These are phyloP conservation scores for Leucoptera coffeella DNA, from an alignment of 2,888 invertebrate genomes.

Conservation along the genomic window DNA sequence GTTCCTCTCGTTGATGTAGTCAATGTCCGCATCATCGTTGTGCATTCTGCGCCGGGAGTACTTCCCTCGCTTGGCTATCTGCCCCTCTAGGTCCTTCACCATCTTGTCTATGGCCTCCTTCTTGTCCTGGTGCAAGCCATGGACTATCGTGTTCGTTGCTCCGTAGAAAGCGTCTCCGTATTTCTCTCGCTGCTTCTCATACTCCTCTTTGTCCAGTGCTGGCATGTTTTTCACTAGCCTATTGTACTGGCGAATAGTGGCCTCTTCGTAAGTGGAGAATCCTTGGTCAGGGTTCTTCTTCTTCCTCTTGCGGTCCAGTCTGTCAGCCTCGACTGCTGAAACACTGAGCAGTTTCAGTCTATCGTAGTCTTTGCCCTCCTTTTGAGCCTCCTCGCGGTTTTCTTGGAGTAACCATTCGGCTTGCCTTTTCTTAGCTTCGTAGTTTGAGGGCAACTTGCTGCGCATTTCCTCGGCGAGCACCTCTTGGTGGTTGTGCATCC, in stretches of 20 bases:
- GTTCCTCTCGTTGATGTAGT: conserved; percentile 98
- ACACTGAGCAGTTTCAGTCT: conserved; percentile 80
- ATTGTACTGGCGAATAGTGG: conserved; percentile 85
- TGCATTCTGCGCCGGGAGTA: conserved; percentile 92
- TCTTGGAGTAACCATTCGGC: conserved; percentile 91
- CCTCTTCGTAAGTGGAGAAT: conserved; percentile 88
- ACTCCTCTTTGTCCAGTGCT: conserved; percentile 73
- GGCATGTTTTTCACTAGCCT: conserved; percentile 81
- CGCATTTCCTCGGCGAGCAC: conserved; percentile 94
- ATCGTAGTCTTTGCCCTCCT: conserved; percentile 84
- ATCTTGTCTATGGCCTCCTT: conserved; percentile 86
- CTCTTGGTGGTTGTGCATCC: conserved; percentile 89
- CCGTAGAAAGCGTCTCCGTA: conserved; percentile 95
- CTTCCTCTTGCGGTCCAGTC: conserved; percentile 73
- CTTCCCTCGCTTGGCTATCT: conserved; percentile 88
- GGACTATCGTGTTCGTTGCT: conserved; percentile 82
- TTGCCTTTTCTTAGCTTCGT: conserved; percentile 84
- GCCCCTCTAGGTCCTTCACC: conserved; percentile 90
- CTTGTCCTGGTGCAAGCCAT: conserved; percentile 83
- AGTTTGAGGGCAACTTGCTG: conserved; percentile 87
- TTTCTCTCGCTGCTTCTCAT: conserved; percentile 77
- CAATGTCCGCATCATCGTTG: conserved; percentile 98
- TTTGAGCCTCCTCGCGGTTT: conserved; percentile 67
- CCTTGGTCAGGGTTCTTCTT: conserved; percentile 94
- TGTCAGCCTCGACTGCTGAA: conserved; percentile 87